Evolutionary conservation across 2,797 vertebrate genomes (phyloP), one percentile per base, ranked within the genome.

Genomic region (Takifugu rubripes): DNA sequence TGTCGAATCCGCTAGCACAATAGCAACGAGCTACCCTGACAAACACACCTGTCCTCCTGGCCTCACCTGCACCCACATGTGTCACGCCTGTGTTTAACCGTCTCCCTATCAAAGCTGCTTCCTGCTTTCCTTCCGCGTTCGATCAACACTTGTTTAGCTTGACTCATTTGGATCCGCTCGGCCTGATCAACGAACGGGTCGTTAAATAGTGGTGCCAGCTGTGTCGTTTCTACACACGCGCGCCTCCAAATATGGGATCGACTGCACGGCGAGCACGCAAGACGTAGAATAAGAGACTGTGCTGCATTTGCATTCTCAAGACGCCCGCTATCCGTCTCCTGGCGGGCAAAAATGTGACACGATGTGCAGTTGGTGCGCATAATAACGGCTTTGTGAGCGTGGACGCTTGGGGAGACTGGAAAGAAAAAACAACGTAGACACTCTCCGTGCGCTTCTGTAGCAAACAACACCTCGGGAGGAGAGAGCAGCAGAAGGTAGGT

Each of bases 341-440:
- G 74, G 79, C 61, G 5, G 75, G 68, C 52, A 70, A 52, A 69
- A 83, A 78, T 83, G 84, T 89, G 84, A 89, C 80, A 79, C 64
- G 24, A 80, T 66, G 77, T 64, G 72, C 59, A 74, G 75, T 59
- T 61, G 59, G 51, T 55, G 33, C 6, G 69, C 50, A 72, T 71
- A 87, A 86, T 85, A 61, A 43, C 36, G 56, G 68, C 80, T 84
- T 85, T 88, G 84, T 86, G 46, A 70, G 36, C 56, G 61, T 63
- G 50, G 56, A 69, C 51, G 82, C 83, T 81, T 14, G 49, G 63
- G 80, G 83, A 73, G 58, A 54, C 62, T 64, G 68, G 69, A 65
- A 82, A 75, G 7, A 25, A 68, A 65, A 49, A 50, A 17, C 68
- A 12, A 86, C 78, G 78, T 59, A 68, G 63, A 76, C 29, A 60